Evolutionary conservation across 2,113 vertebrate species (phyloP).

Genomic region (cattle (Bos taurus)): ARS-UCD2.0 NC_037340.1:9835501-9836000

Average conservation of each 20-base stretch:
- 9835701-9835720: neutral
- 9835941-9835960: neutral
- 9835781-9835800: neutral
- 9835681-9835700: neutral
- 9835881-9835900: neutral
- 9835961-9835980: neutral
- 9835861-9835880: neutral
- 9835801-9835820: neutral
- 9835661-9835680: neutral
- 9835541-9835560: neutral
- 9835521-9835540: neutral
- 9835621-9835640: neutral
- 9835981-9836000: neutral
- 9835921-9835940: neutral
- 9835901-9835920: neutral
- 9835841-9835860: neutral
- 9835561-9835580: neutral
- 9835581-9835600: neutral
- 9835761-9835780: neutral
- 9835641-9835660: neutral
- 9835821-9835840: neutral
- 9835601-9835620: neutral
- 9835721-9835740: neutral
- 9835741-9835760: fast-evolving
- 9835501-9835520: neutral